A percentile compares a stretch with the other conserved stretches of the same genome.
These are phyloP conservation scores for Drosophila tristis DNA, from an alignment of 1,140 invertebrate species.

Conservation along the genomic window DNA sequence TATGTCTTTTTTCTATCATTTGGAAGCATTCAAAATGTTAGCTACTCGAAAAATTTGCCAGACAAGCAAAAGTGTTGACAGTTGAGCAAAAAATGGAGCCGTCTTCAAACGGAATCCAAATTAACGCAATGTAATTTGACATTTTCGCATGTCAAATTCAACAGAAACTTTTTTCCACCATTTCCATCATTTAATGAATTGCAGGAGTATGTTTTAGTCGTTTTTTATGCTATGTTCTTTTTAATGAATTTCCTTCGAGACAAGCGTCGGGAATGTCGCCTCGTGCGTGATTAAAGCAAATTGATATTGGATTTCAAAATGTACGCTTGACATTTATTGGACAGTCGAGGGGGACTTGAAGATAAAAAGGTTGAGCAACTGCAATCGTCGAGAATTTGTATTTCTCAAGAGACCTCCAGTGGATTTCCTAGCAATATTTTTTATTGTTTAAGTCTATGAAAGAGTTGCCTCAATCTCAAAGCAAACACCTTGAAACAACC, in stretches of 20 bases:
- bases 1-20: background rate
- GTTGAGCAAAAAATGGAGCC: conserved; percentile 16
- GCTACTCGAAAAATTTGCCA: conserved; percentile 5
- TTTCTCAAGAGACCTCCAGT: background rate
- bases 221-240: conserved; percentile 34
- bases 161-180: conserved; percentile 54
- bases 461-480: conserved; percentile 5
- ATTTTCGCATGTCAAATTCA: conserved; percentile 67
- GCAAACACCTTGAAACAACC: conserved; percentile 46
- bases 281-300: conserved; percentile 26
- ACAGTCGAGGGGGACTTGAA: conserved; percentile 36
- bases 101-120: conserved; percentile 54
- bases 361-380: conserved; percentile 11
- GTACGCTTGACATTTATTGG: conserved; percentile 69
- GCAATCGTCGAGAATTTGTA: conserved; percentile 4
- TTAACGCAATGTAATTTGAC: conserved; percentile 78
- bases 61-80: conserved; percentile 41
- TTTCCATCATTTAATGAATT: conserved; percentile 58
- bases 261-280: conserved; percentile 45
- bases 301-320: conserved; percentile 63
- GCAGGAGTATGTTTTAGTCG: conserved; percentile 46
- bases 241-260: conserved; percentile 66
- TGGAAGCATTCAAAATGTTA: background rate
- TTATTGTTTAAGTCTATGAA: conserved; percentile 9
- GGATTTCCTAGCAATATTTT: background rate